These are phyloP conservation scores for Sebastes itinus DNA, from an alignment of 2,797 vertebrate genomes.

Conservation along the genomic window DNA sequence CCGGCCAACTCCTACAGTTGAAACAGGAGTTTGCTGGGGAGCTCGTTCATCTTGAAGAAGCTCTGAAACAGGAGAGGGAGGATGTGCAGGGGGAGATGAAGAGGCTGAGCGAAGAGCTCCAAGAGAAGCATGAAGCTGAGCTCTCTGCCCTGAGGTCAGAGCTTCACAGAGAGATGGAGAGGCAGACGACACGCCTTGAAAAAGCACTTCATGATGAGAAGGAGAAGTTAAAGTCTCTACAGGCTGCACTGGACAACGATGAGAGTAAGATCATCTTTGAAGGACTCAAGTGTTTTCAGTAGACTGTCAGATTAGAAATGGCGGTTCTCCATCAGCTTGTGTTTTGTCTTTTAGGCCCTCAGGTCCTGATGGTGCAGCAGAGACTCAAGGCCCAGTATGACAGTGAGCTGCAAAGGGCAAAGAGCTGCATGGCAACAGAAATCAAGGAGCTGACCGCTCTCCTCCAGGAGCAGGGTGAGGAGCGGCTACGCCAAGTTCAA, in stretches of 20 bases:
- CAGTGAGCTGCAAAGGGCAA: conserved; percentile 71
- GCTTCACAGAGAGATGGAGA: conserved; percentile 67
- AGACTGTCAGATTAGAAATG: not conserved
- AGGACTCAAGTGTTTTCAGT: not conserved
- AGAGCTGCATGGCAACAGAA: conserved; percentile 71
- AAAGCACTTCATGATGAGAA: conserved; percentile 80
- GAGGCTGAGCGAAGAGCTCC: conserved; percentile 69
- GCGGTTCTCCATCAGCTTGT: not conserved
- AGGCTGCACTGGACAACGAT: conserved; percentile 73
- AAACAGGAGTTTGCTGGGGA: conserved; percentile 70
- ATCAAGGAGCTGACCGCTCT: conserved; percentile 68
- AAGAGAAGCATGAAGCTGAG: conserved; percentile 67
- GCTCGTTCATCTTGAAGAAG: conserved; percentile 56
- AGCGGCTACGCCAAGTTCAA: conserved; percentile 77
- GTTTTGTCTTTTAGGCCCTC: conserved; percentile 55
- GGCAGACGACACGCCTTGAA: conserved; percentile 75
- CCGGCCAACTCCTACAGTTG: conserved; percentile 45
- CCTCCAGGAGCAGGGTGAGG: conserved; percentile 79
- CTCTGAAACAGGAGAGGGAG: conserved; percentile 52
- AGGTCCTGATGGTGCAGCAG: conserved; percentile 64
- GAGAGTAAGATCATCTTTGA: conserved; percentile 61
- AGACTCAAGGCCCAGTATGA: conserved; percentile 67
- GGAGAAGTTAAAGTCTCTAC: conserved; percentile 77
- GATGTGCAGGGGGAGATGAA: conserved; percentile 43
- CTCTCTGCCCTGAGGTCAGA: conserved; percentile 67